Evolutionary conservation across 2,113 vertebrate species (phyloP).

Genomic region (Lasiurus cinereus): DNA sequence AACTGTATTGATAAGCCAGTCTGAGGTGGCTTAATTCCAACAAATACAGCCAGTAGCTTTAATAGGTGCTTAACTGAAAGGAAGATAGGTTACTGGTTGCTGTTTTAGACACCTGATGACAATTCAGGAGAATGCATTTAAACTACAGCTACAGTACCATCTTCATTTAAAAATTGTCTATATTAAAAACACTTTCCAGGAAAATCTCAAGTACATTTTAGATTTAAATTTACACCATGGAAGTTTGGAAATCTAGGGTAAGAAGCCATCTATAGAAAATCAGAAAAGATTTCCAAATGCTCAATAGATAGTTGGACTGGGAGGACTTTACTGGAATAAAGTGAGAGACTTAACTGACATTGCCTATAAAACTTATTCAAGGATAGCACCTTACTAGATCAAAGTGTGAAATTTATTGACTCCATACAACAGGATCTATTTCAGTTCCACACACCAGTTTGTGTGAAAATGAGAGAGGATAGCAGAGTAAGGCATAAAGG

Average conservation of each 20-base stretch:
- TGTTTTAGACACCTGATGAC: slow-evolving; percentile 60
- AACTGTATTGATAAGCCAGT: slow-evolving; percentile 1
- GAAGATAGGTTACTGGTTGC: slow-evolving; percentile 35
- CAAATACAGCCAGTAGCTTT: slow-evolving; percentile 55
- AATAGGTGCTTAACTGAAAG: slow-evolving; percentile 57
- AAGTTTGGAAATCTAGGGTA: slow-evolving; percentile 19
- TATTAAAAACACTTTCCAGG: slow-evolving; percentile 49
- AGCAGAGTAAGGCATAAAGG: slow-evolving; percentile 52
- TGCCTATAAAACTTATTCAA: slow-evolving; percentile 68
- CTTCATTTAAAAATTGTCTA: slow-evolving; percentile 60
- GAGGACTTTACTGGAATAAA: slow-evolving; percentile 32
- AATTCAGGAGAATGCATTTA: slow-evolving; percentile 47
- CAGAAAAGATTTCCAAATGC: slow-evolving; percentile 64
- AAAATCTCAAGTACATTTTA: slow-evolving; percentile 57
- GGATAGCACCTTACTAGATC: slow-evolving; percentile 61
- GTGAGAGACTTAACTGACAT: slow-evolving; percentile 56
- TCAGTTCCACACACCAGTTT: slow-evolving; percentile 50
- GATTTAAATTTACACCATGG: slow-evolving; percentile 58
- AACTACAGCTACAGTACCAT: neutral
- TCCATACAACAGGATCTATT: slow-evolving; percentile 72
- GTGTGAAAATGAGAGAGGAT: slow-evolving; percentile 69
- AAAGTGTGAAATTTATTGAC: slow-evolving; percentile 67
- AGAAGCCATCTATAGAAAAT: slow-evolving; percentile 64
- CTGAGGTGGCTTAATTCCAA: slow-evolving; percentile 60
- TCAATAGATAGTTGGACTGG: slow-evolving; percentile 59